Base-by-base conservation (phyloP, 1,140 invertebrate genomes). In the Carposina sasakii region DNA sequence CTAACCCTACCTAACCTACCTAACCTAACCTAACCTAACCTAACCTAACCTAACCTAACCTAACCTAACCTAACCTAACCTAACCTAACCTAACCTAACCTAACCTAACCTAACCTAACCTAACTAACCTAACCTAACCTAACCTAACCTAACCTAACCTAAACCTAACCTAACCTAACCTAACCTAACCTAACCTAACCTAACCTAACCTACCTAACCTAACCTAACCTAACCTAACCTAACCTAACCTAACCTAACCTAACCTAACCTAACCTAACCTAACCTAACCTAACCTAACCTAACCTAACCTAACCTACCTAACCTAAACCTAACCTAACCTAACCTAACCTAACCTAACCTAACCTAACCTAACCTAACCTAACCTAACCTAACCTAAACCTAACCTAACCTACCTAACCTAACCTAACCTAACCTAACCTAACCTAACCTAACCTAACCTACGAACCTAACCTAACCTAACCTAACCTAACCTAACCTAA, bases 181-280 rank as follows among this genome's bases (percentile, higher is more conserved):
- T 48, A 48, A 46, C 45, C 47, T 42, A 46, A 50, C 42, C n/a
- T 43, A 43, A 42, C 41, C 47, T 39, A 51, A 56, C 54, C 49
- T 52, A 52, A 56, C 54, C 54, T 56, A 56, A 56, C 54, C n/a
- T n/a, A n/a, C n/a, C 54, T 52, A 52, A 56, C 54, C 48, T 52
- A 56, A 56, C 54, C 54, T 48, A 57, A 56, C 48, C 54, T 56
- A 52, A 56, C 54, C 43, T 50, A 55, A 47, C 53, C 51, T 43
- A 54, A 51, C 54, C 53, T 58, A 63, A 55, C 17, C 60, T 53
- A 58, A 63, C 60, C 60, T 57, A 61, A 61, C 59, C 59, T 52
- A 57, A 61, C 59, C 54, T 47, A 56, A 60, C 59, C 59, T 55
- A 57, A 62, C 54, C 55, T 53, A 62, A 62, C 59, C 55, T 53